Evolutionary conservation across 1,140 invertebrate species (phyloP).

Genomic region (Medauroidea extradentata): DNA sequence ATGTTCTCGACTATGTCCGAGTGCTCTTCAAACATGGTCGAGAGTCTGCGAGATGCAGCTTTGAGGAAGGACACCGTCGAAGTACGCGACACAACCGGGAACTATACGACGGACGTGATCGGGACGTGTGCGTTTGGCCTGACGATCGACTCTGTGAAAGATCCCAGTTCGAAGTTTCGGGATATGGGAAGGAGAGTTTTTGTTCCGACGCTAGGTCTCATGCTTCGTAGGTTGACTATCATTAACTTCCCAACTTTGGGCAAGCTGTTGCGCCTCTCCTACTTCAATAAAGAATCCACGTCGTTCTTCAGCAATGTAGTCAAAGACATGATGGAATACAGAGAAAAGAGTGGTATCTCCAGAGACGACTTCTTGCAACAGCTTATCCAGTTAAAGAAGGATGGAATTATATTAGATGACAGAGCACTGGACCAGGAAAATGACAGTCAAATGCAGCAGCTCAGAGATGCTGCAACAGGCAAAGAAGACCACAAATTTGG

Average conservation of each 20-base stretch:
- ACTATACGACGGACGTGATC: constrained; percentile 60
- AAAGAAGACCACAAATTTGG: neutral
- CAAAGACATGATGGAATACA: constrained; percentile 10
- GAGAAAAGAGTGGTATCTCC: constrained; percentile 7
- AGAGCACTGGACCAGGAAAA: constrained; percentile 27
- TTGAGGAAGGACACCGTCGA: constrained; percentile 38
- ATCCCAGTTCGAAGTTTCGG: constrained; percentile 50
- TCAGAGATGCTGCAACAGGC: neutral
- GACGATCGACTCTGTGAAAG: constrained; percentile 51
- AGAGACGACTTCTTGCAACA: constrained; percentile 16
- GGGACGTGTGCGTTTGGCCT: constrained; percentile 59
- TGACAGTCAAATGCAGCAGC: neutral
- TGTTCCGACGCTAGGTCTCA: neutral
- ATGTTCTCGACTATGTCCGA: constrained; percentile 25
- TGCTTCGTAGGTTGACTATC: neutral
- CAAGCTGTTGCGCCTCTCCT: neutral
- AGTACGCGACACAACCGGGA: constrained; percentile 52
- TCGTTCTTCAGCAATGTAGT: constrained; percentile 9
- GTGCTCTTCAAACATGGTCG: constrained; percentile 30
- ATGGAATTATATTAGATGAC: constrained; percentile 2
- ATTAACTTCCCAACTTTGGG: neutral
- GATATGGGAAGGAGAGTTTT: constrained; percentile 28
- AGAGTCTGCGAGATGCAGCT: constrained; percentile 35
- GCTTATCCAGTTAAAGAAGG: constrained; percentile 12
- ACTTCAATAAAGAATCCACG: neutral